Conservation (phyloP, 2,888 invertebrate species). For the Machimus rusticus region DNA sequence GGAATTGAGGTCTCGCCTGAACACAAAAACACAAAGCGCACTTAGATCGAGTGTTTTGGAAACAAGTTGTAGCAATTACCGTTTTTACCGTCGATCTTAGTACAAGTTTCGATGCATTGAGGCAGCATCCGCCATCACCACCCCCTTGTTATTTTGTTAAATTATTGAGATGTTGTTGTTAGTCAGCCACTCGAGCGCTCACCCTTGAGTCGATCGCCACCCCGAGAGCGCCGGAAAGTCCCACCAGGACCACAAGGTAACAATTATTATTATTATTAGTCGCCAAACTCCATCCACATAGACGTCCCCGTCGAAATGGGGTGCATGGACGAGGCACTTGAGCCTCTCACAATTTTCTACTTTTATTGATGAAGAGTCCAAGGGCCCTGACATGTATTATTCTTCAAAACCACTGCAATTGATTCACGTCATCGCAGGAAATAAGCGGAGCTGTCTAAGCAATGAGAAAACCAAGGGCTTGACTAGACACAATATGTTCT, state of each 20-base stretch:
- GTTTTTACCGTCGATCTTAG: conserved; percentile 4
- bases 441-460: not conserved
- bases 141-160: conserved; percentile 38
- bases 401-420: conserved; percentile 1
- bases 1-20: conserved; percentile 17
- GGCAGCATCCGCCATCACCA: conserved; percentile 32
- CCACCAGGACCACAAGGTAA: not conserved
- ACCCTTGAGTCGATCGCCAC: not conserved
- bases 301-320: not conserved
- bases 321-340: not conserved
- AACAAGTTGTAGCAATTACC: conserved; percentile 40
- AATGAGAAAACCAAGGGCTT: not conserved
- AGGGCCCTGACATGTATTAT: conserved; percentile 1
- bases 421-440: conserved; percentile 16
- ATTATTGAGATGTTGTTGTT: conserved; percentile 39
- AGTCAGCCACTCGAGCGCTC: not conserved
- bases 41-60: conserved; percentile 33
- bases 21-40: conserved; percentile 27
- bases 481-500: not conserved
- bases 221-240: not conserved
- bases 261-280: conserved; percentile 18
- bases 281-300: not conserved
- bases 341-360: conserved; percentile 21
- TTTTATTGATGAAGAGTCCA: conserved; percentile 20
- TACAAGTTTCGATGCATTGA: not conserved